These are phyloP conservation scores for Amphipyra berbera DNA, from an alignment of 2,888 invertebrate species.

Conservation along the genomic window DNA sequence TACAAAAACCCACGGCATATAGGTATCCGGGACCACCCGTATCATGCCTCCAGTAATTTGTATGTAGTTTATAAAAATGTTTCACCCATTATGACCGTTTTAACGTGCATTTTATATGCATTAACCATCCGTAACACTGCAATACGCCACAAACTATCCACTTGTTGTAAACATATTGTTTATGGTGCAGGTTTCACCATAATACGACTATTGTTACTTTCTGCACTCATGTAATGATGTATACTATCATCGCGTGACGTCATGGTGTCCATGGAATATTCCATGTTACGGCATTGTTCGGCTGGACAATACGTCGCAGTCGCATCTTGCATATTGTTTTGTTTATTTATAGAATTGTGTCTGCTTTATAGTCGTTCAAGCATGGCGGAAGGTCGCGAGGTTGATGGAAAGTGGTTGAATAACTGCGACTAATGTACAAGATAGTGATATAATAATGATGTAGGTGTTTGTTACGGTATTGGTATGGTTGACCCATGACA, in stretches of 20 bases:
- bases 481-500: too few relatives aligned
- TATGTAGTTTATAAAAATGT: constrained; percentile 8
- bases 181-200: constrained; percentile 27
- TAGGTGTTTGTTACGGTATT: neutral
- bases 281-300: constrained; percentile 29
- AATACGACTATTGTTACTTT: constrained; percentile 43
- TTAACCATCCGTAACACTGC: constrained; percentile 5
- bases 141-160: constrained; percentile 4
- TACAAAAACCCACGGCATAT: neutral
- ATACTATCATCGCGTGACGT: constrained; percentile 17
- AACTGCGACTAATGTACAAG: constrained; percentile 6
- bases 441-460: neutral
- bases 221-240: constrained; percentile 21
- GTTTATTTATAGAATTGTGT: constrained; percentile 16
- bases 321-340: constrained; percentile 21
- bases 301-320: constrained; percentile 14
- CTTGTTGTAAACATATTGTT: constrained; percentile 20
- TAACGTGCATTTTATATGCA: constrained; percentile 5
- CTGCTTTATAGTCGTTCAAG: constrained; percentile 3
- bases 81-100: constrained; percentile 4
- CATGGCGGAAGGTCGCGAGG: constrained; percentile 9
- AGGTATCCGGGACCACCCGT: constrained; percentile 18
- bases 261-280: constrained; percentile 35
- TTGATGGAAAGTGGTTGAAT: constrained; percentile 18
- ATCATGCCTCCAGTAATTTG: neutral